Base-by-base conservation (phyloP, 2,113 vertebrate species). In the Nothocercus nigrocapillus region DNA sequence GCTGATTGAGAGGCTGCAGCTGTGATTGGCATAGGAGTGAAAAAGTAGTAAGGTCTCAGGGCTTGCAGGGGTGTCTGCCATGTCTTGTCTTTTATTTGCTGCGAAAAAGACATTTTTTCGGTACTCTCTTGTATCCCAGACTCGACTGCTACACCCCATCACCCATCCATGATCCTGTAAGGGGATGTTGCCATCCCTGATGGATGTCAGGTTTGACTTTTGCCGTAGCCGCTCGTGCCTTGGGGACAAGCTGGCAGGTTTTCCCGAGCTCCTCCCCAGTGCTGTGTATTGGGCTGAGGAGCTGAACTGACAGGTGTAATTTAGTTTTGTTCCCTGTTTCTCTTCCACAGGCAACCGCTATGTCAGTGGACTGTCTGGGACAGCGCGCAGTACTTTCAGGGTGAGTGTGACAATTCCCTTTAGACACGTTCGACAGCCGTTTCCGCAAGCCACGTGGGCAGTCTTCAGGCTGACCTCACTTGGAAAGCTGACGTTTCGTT, bases 291-390 rank as follows among this genome's bases (percentile, higher is more conserved):
- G 47, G 74, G 10, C 62, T n/a, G 59, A 44, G 68, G 66, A 77
- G 91, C 95, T 94, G 80, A 94, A 25, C 77, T 84, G 93, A 38
- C 91, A 53, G n/a, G 6, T 58, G 2, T 78, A 22, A 16, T 10
- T 73, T 13, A 61, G 18, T 63, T 68, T 47, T 73, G 58, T 67
- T 82, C 51, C 89, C 83, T 96, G 69, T 87, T 96, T 81, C 44
- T 96, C 85, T 91, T 72, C 66, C 77, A 40, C 90, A 99, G 99
- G 99, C 99, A 3, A 99, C 99, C 5, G 99, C 99, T 4, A 99
- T 99, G 99, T 99, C 99, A 0, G 99, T 99, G 98, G 99, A 99
- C 97, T 99, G 99, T 93, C 98, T 99, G 68, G 99, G 99, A 51
- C 99, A 98, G 85, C 98, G 98, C 3, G 99, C 99, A 1, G 99